These are phyloP conservation scores for Dicyrtoma fusca DNA, from an alignment of 2,888 invertebrate genomes.

Conservation along the genomic window DNA sequence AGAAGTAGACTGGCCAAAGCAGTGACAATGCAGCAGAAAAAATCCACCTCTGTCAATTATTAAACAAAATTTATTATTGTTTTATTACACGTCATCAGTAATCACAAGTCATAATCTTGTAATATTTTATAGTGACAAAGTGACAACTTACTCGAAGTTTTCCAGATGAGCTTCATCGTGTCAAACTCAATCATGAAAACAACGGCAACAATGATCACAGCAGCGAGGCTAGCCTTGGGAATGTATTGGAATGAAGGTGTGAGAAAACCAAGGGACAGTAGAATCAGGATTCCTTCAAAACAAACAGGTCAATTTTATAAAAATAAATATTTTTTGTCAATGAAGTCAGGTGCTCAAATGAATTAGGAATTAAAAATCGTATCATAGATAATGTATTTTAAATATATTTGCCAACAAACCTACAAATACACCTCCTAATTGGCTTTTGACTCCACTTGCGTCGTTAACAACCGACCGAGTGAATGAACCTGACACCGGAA, in stretches of 20 bases:
- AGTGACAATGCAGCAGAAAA: constrained; percentile 80
- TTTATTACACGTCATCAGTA: neutral
- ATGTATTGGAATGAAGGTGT: no score
- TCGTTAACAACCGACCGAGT: constrained; percentile 87
- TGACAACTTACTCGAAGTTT: constrained; percentile 78
- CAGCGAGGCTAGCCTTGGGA: constrained; percentile 79
- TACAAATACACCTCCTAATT: constrained; percentile 77
- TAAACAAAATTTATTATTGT: constrained; percentile 12
- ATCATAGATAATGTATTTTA: no score
- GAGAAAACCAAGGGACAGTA: no score
- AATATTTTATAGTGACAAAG: no score
- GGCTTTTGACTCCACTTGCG: constrained; percentile 84
- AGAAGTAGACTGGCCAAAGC: constrained; percentile 80
- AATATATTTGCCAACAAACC: no score
- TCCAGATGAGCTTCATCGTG: constrained; percentile 72
- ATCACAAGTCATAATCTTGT: no score
- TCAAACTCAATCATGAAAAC: constrained; percentile 75
- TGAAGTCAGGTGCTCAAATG: no score
- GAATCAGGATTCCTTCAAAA: neutral
- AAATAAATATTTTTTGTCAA: no score
- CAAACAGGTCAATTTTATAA: no score
- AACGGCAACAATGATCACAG: constrained; percentile 87
- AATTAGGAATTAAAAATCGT: no score
- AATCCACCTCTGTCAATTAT: constrained; percentile 83
- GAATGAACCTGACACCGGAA: constrained; percentile 87